phyloP scores from a whole-genome alignment of 2,797 vertebrate genomes.

The Dicrostonyx torquatus region DNA sequence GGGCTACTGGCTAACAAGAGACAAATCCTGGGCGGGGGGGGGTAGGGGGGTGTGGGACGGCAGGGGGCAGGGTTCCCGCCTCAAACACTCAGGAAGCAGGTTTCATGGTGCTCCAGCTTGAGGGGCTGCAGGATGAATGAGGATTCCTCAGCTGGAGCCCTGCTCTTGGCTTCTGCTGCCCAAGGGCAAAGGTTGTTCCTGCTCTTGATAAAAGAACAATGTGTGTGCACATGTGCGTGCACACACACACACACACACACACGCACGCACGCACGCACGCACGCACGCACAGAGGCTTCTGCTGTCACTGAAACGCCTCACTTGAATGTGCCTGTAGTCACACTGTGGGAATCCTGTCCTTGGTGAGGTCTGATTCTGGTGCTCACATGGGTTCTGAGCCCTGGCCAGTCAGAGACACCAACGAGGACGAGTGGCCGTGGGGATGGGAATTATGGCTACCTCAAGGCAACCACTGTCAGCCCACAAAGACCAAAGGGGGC shows the following conservation, averaged over 20 bases:
- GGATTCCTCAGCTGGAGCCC: neutral
- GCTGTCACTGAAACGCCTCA: neutral
- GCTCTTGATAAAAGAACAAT: neutral
- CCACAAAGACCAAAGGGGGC: neutral
- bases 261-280: neutral
- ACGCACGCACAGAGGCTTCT: neutral
- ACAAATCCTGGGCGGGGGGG: neutral
- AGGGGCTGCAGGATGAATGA: neutral
- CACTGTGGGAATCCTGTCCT: neutral
- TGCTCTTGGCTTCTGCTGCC: neutral
- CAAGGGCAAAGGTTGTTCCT: neutral
- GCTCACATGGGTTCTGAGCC: neutral
- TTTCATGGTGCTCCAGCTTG: neutral
- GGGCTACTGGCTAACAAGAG: neutral
- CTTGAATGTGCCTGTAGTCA: neutral
- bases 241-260: neutral
- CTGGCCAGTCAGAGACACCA: neutral
- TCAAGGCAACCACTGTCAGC: neutral
- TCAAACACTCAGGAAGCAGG: neutral
- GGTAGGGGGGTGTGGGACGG: neutral
- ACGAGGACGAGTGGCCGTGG: neutral
- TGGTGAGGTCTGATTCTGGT: fast-evolving
- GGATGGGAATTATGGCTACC: neutral
- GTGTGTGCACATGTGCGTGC: fast-evolving
- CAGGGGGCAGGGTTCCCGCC: neutral